Conservation (phyloP, 2,888 invertebrate species). For the Acleris sparsana region DNA sequence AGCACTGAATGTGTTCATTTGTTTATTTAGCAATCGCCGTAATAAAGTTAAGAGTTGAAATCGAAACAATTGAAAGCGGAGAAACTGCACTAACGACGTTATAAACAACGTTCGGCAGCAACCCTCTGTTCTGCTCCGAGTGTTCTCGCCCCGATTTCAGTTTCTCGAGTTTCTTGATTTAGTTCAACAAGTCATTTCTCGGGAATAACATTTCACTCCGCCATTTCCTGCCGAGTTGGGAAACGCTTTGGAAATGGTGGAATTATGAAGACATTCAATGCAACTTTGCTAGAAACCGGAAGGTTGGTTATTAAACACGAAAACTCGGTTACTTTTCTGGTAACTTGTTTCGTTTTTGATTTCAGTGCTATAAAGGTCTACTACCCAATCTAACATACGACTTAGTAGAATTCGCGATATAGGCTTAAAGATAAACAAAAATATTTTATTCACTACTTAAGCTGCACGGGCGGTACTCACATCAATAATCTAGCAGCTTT, state of each 20-base stretch:
- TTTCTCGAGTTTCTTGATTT: slow-evolving; percentile 42
- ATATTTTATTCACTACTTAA: too few species aligned
- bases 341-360: too few species aligned
- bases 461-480: too few species aligned
- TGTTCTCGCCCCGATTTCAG: slow-evolving; percentile 40
- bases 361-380: too few species aligned
- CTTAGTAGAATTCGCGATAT: too few species aligned
- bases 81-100: slow-evolving; percentile 32
- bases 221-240: slow-evolving; percentile 26
- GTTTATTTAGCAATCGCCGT: not conserved
- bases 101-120: slow-evolving; percentile 29
- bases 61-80: slow-evolving; percentile 13
- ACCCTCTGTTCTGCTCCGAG: slow-evolving; percentile 31
- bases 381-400: too few species aligned
- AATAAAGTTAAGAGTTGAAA: slow-evolving; percentile 13
- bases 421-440: too few species aligned
- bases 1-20: too few species aligned
- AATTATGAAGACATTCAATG: slow-evolving; percentile 11
- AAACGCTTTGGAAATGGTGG: slow-evolving; percentile 14
- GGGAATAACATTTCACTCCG: slow-evolving; percentile 36
- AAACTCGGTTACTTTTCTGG: too few species aligned
- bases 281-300: not conserved
- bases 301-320: not conserved
- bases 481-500: too few species aligned
- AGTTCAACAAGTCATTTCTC: slow-evolving; percentile 39